Percentiles rank a stretch among this genome's conserved stretches.
Conservation (phyloP, 92 coral and sea anemone species). For the Zoanthus gigantus region DNA sequence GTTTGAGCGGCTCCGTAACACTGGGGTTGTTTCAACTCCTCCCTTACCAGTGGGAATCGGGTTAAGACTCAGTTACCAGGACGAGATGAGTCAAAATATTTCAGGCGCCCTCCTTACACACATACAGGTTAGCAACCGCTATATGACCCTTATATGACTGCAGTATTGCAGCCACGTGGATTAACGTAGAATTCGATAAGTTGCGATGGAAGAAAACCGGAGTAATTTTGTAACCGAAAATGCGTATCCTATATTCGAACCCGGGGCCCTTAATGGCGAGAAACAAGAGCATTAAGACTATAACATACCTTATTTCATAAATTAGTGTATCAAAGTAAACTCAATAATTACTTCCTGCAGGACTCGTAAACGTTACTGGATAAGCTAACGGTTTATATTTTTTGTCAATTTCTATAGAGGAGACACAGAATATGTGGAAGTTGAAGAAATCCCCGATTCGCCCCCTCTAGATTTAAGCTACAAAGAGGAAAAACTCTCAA, state of each 20-base stretch:
- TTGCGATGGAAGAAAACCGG: slow-evolving; percentile 13
- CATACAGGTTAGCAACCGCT: neutral
- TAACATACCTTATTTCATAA: no score
- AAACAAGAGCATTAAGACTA: no score
- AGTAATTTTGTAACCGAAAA: neutral
- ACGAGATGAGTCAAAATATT: slow-evolving; percentile 6
- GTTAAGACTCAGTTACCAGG: neutral
- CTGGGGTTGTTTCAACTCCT: no score
- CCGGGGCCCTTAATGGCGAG: no score
- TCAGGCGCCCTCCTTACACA: slow-evolving; percentile 6
- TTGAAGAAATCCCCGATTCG: slow-evolving; percentile 53
- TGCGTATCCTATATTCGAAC: no score
- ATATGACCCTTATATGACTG: neutral
- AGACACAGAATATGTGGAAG: slow-evolving; percentile 62
- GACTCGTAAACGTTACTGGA: no score
- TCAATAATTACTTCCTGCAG: no score
- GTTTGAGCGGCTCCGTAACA: neutral
- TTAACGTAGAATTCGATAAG: neutral
- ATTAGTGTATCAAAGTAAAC: no score
- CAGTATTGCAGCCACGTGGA: slow-evolving; percentile 4
- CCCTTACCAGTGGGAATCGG: neutral
- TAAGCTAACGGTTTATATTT: neutral
- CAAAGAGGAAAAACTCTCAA: slow-evolving; percentile 27
- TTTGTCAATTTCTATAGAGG: slow-evolving; percentile 54
- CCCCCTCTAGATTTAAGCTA: neutral